Conservation (phyloP, 2,797 vertebrate species). For the Holocentrus rufus region DNA sequence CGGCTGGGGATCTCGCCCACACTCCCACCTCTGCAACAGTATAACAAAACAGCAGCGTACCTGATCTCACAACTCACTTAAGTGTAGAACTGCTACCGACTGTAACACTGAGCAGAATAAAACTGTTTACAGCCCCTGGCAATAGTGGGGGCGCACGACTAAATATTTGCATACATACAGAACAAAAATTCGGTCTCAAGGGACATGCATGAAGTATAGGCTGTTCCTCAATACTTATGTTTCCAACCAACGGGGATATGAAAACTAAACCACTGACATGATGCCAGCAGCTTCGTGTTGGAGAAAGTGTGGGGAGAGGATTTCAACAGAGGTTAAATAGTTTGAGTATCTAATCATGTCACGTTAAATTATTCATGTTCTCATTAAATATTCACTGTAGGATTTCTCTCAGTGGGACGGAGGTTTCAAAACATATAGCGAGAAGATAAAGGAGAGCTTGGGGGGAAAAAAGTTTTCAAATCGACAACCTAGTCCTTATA, state of each 20-base stretch:
- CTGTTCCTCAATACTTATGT: constrained; percentile 20
- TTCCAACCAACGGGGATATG: constrained; percentile 15
- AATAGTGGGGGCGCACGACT: neutral
- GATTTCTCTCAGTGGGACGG: constrained; percentile 24
- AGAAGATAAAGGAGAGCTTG: constrained; percentile 1
- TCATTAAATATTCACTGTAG: constrained; percentile 62
- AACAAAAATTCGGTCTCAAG: neutral
- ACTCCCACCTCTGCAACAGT: neutral
- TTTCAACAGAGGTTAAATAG: constrained; percentile 59
- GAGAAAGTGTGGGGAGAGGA: constrained; percentile 32
- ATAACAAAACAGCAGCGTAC: neutral
- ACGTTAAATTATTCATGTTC: constrained; percentile 69
- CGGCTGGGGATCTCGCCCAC: too few species aligned
- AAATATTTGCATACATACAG: constrained; percentile 4
- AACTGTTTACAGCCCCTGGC: neutral
- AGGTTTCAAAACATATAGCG: constrained; percentile 45
- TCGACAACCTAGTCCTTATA: neutral
- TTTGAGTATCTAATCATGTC: constrained; percentile 61
- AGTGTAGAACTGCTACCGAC: neutral
- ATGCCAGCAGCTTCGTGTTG: constrained; percentile 27
- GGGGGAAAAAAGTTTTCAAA: neutral
- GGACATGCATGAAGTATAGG: constrained; percentile 8
- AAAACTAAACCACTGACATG: constrained; percentile 14
- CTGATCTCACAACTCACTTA: neutral
- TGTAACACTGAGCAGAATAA: neutral